Base-by-base conservation (phyloP, 1,140 invertebrate genomes). In the Panagrolaimus sp. region DNA sequence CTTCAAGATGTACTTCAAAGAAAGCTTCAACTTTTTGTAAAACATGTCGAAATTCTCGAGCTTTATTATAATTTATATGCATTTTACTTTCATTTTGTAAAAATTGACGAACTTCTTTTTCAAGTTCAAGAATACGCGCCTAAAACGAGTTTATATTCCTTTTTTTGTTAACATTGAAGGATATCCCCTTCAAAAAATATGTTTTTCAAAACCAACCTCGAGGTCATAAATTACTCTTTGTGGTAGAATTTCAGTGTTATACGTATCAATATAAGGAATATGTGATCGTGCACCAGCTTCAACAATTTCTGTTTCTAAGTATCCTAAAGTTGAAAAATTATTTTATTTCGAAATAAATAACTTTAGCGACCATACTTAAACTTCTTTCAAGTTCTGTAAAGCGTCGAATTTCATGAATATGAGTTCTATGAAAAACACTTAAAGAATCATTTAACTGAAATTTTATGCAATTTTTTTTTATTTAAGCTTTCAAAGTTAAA, bases 331-430 rank as follows among this genome's bases (percentile, higher is more conserved):
- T 17, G 8, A 7, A 63, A 32, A 24, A 21, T n/a, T 21, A 15
- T 46, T 17, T 17, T n/a, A 38, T 38, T 43, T 47, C 12, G 15
- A 58, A 76, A 69, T 1, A 46, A 58, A 38, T 26, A 73, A 72
- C 2, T 4, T 2, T 38, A 38, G 7, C 2, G 7, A 4, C 55
- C 73, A 43, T 62, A 5, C 88, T 86, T 48, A 95, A 87, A 81
- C 92, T 93, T 44, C 92, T 87, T 84, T 94, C 92, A 88, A 94
- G 90, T 84, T 94, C 92, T 83, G 93, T 91, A 82, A 91, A 93
- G 73, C 91, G 87, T 68, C 91, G 87, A 24, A 93, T 90, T 84
- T 93, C 91, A 78, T 89, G 90, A 8, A 93, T 91, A 84, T 93
- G 93, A 83, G 92, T 93, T 52, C 91, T 86, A 87, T 93, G 91